Conservation (phyloP, 2,113 vertebrate genomes). For the Regulus satrapa region DNA sequence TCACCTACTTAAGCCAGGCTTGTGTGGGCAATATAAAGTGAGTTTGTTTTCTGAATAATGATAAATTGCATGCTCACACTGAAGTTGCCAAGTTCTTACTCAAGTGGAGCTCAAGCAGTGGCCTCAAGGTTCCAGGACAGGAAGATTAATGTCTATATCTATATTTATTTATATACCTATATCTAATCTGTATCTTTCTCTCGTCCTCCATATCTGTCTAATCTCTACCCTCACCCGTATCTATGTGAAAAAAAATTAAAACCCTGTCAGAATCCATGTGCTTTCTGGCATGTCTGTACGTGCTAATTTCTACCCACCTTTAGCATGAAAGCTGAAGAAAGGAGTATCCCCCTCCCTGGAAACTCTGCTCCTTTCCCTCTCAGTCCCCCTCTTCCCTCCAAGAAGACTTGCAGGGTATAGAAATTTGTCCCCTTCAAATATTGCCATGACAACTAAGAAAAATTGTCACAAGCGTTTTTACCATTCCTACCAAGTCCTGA, state of each 20-base stretch:
- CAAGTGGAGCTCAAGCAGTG: neutral
- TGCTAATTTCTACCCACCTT: neutral
- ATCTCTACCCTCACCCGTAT: neutral
- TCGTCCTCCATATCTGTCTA: neutral
- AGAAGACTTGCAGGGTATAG: neutral
- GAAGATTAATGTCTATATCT: neutral
- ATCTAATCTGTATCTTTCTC: neutral
- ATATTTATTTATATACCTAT: too few species aligned
- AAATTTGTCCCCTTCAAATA: neutral
- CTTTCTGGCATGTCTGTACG: too few species aligned
- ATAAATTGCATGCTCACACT: fast-evolving
- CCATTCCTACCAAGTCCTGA: neutral
- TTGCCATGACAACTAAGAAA: neutral
- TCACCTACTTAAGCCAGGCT: neutral
- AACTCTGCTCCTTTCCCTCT: neutral
- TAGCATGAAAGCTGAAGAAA: neutral
- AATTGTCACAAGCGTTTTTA: neutral
- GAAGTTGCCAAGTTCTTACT: neutral
- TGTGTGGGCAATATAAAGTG: neutral
- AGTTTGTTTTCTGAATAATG: neutral
- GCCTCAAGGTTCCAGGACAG: neutral
- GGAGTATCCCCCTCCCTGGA: too few species aligned
- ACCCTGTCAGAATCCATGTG: neutral
- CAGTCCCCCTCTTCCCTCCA: neutral
- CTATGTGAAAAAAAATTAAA: neutral